Base-by-base conservation (phyloP, 2,113 vertebrate species). In the Melanerpes formicivorus region DNA sequence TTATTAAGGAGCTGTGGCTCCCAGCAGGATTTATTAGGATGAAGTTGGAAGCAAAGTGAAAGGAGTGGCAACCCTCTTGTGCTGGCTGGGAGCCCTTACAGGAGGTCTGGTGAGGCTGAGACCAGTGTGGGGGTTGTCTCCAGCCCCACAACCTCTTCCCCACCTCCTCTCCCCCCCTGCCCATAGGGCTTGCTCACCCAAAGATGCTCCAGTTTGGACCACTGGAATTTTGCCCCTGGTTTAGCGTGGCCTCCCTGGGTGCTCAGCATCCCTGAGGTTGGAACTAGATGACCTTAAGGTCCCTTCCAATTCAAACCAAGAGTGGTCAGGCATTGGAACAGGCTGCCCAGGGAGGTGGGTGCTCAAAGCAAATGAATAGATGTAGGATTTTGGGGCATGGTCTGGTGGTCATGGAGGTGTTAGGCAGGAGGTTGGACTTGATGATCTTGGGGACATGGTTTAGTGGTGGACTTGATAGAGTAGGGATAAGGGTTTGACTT, bases 241-340 rank as follows among this genome's bases (percentile, higher is more conserved):
- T 84, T 40, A 14, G 10, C 0, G 0, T 9, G 4, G 63, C 9
- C 18, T 23, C 2, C 1, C 21, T 1, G 4, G 7, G 40, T 44
- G 50, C 21, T 25, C 50, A 25, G 6, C 50, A 52, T 25, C 50
- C 50, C 50, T 52, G 50, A 25, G 50, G 50, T 52, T 50, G 10
- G 21, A 50, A 50, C 21, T 50, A 50, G 48, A 22, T 50, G 48
- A 22, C 21, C 48, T 21, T 50, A 21, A 50, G 48, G 48, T 22
- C 48, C 21, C 48, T 50, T 50, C 48, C 48, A 50, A 50, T 10
- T 50, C 48, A 50, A 50, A 50, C 46, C 9, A 48, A 48, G 21
- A 21, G 48, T 50, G 48, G 48, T 11, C 19, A 50, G 19, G 21
- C 48, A 22, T 50, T 50, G 48, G 48, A 50, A 50, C 48, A 50